Percentiles rank a stretch among this genome's conserved stretches.
These are phyloP conservation scores for Drosophila prosaltans DNA, from an alignment of 1,140 invertebrate genomes.

Conservation along the genomic window DNA sequence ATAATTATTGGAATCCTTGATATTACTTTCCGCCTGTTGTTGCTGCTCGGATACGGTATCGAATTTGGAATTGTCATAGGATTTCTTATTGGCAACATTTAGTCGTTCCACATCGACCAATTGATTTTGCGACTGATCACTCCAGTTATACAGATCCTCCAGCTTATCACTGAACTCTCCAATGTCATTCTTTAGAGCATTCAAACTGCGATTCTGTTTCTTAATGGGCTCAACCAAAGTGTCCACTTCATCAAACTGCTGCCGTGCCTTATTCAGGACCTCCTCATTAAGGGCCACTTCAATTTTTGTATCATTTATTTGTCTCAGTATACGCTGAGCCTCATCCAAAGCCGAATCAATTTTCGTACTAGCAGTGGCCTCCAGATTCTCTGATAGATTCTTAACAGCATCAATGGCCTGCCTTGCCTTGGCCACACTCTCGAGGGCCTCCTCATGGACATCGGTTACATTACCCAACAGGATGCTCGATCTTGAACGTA, in stretches of 20 bases:
- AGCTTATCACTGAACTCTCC: constrained; percentile 87
- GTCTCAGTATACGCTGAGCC: constrained; percentile 87
- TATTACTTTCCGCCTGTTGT: constrained; percentile 82
- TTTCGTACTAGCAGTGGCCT: constrained; percentile 88
- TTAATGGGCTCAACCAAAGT: constrained; percentile 87
- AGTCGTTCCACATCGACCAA: constrained; percentile 86
- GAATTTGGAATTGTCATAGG: constrained; percentile 83
- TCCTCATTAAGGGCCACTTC: constrained; percentile 84
- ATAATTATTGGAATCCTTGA: constrained; percentile 82
- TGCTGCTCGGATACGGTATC: constrained; percentile 83
- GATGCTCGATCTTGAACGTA: constrained; percentile 83
- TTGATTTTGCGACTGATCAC: constrained; percentile 86
- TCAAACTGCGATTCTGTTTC: constrained; percentile 84
- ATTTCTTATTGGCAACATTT: constrained; percentile 85
- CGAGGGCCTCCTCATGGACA: constrained; percentile 84
- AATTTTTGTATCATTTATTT: constrained; percentile 82
- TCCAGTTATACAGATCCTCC: constrained; percentile 89
- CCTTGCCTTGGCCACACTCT: constrained; percentile 84
- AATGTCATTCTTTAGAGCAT: constrained; percentile 85
- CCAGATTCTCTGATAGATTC: constrained; percentile 87
- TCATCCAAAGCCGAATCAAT: constrained; percentile 90
- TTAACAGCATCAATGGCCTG: constrained; percentile 87
- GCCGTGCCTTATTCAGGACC: constrained; percentile 86
- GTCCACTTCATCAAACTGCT: constrained; percentile 87
- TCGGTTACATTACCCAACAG: constrained; percentile 85